These are phyloP conservation scores for Dolichotis patagonum DNA, from an alignment of 2,113 vertebrate species.

Conservation along the genomic window DNA sequence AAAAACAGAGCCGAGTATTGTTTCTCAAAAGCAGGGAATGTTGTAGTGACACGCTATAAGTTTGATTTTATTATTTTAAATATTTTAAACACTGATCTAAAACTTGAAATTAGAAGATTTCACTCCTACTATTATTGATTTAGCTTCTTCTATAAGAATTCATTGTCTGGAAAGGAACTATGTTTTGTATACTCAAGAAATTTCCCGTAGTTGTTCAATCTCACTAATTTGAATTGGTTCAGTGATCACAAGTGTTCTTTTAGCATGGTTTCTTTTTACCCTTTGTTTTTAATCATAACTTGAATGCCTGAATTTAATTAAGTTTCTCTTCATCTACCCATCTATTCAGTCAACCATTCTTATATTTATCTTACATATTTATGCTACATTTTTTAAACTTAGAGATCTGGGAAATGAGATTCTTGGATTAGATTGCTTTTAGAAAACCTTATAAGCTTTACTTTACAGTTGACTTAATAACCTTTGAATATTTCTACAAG, in stretches of 20 bases:
- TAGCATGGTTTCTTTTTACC: background rate
- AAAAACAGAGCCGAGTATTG: background rate
- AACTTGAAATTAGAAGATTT: background rate
- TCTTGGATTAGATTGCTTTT: background rate
- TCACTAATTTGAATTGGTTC: constrained; percentile 23
- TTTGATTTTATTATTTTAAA: background rate
- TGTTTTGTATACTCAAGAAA: background rate
- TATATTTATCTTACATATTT: constrained; percentile 12
- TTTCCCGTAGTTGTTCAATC: background rate
- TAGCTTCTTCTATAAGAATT: background rate
- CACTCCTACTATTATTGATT: background rate
- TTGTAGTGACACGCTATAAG: background rate
- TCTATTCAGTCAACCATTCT: background rate
- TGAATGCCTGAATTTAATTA: background rate
- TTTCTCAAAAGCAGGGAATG: background rate
- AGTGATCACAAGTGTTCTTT: background rate
- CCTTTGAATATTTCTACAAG: background rate
- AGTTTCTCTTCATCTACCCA: background rate
- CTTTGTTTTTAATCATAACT: constrained; percentile 28
- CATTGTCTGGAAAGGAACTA: background rate
- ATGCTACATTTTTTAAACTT: background rate
- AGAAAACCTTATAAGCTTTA: background rate
- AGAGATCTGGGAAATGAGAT: background rate
- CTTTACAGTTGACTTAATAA: background rate
- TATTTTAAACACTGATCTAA: background rate